Percentiles rank a stretch among this genome's conserved stretches.
These are phyloP conservation scores for Pipistrellus kuhlii DNA, from an alignment of 2,797 vertebrate species.

Conservation along the genomic window DNA sequence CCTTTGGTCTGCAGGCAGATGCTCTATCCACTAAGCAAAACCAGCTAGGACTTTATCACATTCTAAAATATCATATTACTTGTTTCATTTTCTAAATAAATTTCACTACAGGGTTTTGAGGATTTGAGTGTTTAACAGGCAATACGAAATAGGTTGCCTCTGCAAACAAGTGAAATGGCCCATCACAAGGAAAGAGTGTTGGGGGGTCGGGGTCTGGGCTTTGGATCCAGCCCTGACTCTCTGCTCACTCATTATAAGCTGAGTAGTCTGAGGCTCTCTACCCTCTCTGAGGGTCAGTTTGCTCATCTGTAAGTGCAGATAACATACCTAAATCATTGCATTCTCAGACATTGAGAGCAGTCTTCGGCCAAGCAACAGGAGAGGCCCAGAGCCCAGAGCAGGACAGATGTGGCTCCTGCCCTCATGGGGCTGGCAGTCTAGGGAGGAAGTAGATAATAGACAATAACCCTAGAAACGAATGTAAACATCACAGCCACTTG, in stretches of 20 bases:
- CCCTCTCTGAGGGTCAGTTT: background rate
- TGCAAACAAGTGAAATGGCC: background rate
- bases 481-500: background rate
- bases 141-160: background rate
- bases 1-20: too few relatives aligned
- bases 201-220: background rate
- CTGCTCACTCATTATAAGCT: background rate
- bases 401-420: background rate
- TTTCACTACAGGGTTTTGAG: background rate
- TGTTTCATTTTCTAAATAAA: conserved; percentile 26
- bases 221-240: background rate
- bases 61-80: background rate
- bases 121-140: background rate
- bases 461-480: background rate
- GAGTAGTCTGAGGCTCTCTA: background rate
- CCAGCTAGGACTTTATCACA: background rate
- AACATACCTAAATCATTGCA: background rate
- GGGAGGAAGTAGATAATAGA: background rate
- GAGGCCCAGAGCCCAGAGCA: background rate
- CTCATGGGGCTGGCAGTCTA: background rate
- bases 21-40: too few relatives aligned
- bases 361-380: background rate
- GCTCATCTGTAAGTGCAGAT: background rate
- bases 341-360: background rate
- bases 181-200: background rate